Evolutionary conservation across 2,888 invertebrate species (phyloP).

Genomic region (Zaprionus lineosus): DNA sequence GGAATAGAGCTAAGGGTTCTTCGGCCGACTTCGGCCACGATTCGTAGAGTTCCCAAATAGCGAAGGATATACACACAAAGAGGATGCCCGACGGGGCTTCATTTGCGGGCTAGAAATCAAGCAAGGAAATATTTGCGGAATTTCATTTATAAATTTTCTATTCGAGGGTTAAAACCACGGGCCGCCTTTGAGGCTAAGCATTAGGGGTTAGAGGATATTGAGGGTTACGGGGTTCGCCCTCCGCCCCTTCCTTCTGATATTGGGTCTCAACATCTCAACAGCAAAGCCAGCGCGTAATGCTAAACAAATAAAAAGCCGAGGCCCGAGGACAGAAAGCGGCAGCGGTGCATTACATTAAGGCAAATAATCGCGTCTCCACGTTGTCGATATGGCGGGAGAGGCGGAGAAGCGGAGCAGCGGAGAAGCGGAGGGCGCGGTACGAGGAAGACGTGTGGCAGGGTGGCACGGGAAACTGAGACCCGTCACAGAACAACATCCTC

Average conservation of each 20-base stretch:
- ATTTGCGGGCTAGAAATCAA: slow-evolving; percentile 51
- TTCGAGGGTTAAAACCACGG: slow-evolving; percentile 44
- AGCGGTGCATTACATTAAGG: slow-evolving; percentile 44
- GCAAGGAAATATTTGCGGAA: slow-evolving; percentile 69
- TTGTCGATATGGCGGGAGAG: slow-evolving; percentile 30
- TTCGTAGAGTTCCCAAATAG: neutral
- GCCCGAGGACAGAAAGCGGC: slow-evolving; percentile 37
- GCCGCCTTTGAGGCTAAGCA: slow-evolving; percentile 6
- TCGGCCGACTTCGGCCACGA: no score
- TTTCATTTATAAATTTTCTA: slow-evolving; percentile 71
- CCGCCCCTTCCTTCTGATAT: neutral
- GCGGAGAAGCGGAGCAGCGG: neutral
- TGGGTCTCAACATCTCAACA: slow-evolving; percentile 4
- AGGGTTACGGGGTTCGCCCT: no score
- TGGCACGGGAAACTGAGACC: no score
- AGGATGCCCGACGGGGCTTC: slow-evolving; percentile 33
- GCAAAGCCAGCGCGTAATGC: slow-evolving; percentile 58
- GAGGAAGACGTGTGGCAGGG: slow-evolving; percentile 3
- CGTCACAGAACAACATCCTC: slow-evolving; percentile 2
- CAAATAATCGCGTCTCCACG: slow-evolving; percentile 60
- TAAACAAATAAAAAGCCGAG: slow-evolving; percentile 57
- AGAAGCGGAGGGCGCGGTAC: slow-evolving; percentile 2
- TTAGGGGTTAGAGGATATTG: neutral
- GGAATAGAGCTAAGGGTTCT: no score
- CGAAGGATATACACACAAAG: neutral